Base-by-base conservation (phyloP, 2,888 invertebrate genomes). In the Phymatocera aterrima region DNA sequence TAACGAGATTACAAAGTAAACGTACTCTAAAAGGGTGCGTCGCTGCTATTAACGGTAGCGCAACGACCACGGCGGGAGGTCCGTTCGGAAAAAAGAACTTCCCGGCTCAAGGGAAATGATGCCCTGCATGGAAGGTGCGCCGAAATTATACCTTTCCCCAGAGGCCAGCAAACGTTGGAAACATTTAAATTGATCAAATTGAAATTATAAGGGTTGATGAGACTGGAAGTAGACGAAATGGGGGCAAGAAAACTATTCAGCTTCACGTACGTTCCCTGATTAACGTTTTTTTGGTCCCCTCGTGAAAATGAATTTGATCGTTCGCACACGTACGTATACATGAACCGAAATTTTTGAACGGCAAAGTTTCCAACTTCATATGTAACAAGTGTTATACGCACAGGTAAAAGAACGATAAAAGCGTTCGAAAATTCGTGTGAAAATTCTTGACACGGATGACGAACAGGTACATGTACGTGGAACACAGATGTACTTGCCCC, bases 1-100 rank as follows among this genome's bases (percentile, higher is more conserved):
- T 75, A 75, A 75, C 75, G 75, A 75, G 75, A 75, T 75, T 75
- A 75, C 75, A 75, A 75, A 75, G 75, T 57, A 75, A 75, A 75
- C 75, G 54, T 75, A 60, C 75, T 75, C 75, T 75, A 75, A 75
- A 75, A 75, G 75, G 75, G 75, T 75, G 75, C 60, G 75, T 75
- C 75, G 75, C 57, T 24, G 75, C 40, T 75, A 75, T 72, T 72
- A 72, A 43, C 51, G 51, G 48, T 24, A 28, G 28, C 46, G 8
- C 28, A 24, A 68, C 68, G 43, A 43, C 43, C 43, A n/a, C 68
- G 68, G 15, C 68, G 43, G 43, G 10, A 46, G 34, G 21, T 68
- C 46, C 68, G 61, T n/a, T 3, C 34, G 18, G 61, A 12, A n/a
- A 64, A 28, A 64, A 64, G 18, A n/a, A 5, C 61, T 37, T 18